These are phyloP conservation scores for Morinoia aosen DNA, from an alignment of 2,888 invertebrate genomes.

Conservation along the genomic window DNA sequence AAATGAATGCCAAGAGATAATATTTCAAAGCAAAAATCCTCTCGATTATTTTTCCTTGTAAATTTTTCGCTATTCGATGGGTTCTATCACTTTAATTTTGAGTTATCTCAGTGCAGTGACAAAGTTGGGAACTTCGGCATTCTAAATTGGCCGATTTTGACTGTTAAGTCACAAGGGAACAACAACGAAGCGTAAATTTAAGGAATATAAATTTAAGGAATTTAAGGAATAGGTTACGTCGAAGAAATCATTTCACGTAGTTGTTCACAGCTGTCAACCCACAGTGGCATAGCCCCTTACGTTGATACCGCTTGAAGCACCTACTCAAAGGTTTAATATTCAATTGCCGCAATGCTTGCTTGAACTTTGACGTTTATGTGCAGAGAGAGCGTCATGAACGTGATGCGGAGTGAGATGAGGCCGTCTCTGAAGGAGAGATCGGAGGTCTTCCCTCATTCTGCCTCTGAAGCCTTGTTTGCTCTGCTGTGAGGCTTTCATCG, in stretches of 20 bases:
- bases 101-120: not conserved
- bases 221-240: not conserved
- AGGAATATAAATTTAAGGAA: too few relatives aligned
- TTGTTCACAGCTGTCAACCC: not conserved
- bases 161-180: not conserved
- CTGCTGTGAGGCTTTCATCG: not conserved
- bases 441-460: not conserved
- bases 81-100: not conserved
- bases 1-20: not conserved
- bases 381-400: not conserved
- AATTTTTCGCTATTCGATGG: not conserved
- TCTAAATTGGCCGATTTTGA: not conserved
- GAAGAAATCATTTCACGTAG: not conserved
- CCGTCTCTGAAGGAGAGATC: not conserved
- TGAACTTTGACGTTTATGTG: not conserved
- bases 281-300: not conserved
- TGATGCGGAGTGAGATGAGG: not conserved
- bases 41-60: not conserved
- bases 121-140: not conserved
- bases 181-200: not conserved
- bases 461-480: not conserved
- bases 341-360: not conserved
- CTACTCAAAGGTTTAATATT: not conserved
- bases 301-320: not conserved
- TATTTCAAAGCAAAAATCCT: not conserved